phyloP scores from a whole-genome alignment of 2,797 vertebrate species.

The Phalanger gymnotis region DNA sequence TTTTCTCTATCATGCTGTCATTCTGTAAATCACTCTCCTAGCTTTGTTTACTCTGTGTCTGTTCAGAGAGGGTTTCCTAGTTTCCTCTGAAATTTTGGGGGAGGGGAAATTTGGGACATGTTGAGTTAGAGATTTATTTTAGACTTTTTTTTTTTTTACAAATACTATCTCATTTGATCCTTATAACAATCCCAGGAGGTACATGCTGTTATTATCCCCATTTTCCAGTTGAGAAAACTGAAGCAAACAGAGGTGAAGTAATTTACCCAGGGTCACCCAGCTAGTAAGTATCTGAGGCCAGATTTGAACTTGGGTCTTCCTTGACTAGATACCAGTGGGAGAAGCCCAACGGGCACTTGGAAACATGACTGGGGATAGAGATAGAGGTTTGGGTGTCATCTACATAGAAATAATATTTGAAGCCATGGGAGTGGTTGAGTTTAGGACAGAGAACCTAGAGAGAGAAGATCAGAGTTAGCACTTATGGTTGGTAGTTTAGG shows the following conservation, averaged over 20 bases:
- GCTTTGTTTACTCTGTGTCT: not conserved
- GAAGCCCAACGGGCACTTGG: not conserved
- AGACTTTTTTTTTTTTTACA: not conserved
- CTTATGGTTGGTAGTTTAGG: not conserved
- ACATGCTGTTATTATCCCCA: not conserved
- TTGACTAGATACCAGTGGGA: not conserved
- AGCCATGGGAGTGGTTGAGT: not conserved
- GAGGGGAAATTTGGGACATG: not conserved
- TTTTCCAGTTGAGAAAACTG: not conserved
- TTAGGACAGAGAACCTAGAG: not conserved
- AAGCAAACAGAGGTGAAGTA: not conserved
- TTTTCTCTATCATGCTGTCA: not conserved
- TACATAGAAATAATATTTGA: not conserved
- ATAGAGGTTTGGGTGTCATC: not conserved
- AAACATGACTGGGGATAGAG: not conserved
- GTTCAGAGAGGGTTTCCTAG: not conserved
- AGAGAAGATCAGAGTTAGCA: not conserved
- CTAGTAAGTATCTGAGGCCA: not conserved
- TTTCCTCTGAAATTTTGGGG: not conserved
- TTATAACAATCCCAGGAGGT: not conserved
- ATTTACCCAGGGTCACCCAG: not conserved
- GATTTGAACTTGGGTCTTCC: not conserved
- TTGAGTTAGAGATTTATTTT: not conserved
- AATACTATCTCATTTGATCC: not conserved
- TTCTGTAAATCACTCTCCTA: not conserved